Conservation (phyloP, 2,888 invertebrate species). For the Encarsia formosa region DNA sequence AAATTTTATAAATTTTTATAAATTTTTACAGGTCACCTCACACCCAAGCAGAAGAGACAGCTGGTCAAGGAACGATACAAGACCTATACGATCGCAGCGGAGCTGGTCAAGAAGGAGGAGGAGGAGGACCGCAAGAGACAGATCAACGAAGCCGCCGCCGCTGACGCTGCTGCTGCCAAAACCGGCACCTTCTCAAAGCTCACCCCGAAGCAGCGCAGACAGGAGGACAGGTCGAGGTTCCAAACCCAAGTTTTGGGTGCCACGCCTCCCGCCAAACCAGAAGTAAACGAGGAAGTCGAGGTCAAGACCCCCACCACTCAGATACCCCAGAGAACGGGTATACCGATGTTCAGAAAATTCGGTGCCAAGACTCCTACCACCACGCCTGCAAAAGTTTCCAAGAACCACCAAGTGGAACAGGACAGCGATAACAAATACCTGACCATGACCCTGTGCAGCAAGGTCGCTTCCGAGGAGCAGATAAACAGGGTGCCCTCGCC, state of each 20-base stretch:
- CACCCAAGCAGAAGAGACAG: conserved; percentile 74
- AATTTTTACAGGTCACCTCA: conserved; percentile 50
- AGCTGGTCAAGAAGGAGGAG: conserved; percentile 53
- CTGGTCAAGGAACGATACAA: conserved; percentile 75
- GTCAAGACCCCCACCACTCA: conserved; percentile 27
- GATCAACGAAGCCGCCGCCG: conserved; percentile 21
- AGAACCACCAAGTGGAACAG: not conserved
- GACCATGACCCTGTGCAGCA: not conserved
- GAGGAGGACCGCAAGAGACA: conserved; percentile 37
- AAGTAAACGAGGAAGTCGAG: not conserved
- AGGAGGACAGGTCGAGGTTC: conserved; percentile 66
- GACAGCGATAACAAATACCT: not conserved
- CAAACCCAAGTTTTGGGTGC: conserved; percentile 61
- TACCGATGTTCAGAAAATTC: conserved; percentile 23
- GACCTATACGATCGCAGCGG: conserved; percentile 75
- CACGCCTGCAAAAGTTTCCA: not conserved
- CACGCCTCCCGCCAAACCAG: conserved; percentile 38
- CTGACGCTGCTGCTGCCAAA: conserved; percentile 35
- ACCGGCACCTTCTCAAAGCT: conserved; percentile 41
- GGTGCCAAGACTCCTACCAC: conserved; percentile 10
- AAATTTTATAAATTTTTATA: not conserved
- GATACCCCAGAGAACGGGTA: conserved; percentile 16
- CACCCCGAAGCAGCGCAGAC: conserved; percentile 66
- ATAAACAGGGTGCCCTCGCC: not conserved
- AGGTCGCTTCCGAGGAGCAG: not conserved